A percentile compares a stretch with the other conserved stretches of the same genome.
Conservation (phyloP, 2,888 invertebrate species). For the Drosophila ezoana region DNA sequence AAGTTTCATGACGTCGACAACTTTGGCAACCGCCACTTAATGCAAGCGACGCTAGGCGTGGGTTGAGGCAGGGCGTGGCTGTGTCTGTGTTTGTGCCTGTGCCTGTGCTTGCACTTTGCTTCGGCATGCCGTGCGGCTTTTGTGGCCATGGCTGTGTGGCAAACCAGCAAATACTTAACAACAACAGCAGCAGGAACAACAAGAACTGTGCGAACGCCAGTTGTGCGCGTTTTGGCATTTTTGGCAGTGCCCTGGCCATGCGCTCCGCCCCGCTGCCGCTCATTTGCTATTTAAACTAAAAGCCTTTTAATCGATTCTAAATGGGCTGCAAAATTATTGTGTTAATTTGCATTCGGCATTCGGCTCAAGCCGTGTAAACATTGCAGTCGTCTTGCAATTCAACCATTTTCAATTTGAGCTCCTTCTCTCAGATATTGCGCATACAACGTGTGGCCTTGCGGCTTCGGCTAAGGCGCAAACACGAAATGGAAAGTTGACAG, state of each 20-base stretch:
- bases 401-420: constrained; percentile 1
- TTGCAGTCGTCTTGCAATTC: constrained; percentile 13
- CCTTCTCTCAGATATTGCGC: constrained; percentile 3
- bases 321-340: constrained; percentile 69
- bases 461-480: constrained; percentile 1
- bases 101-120: constrained; percentile 69
- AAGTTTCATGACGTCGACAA: constrained; percentile 75
- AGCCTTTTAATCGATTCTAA: constrained; percentile 77
- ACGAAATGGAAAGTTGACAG: constrained; percentile 30
- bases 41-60: constrained; percentile 58
- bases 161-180: constrained; percentile 63
- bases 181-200: constrained; percentile 18
- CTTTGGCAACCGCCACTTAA: constrained; percentile 76
- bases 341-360: constrained; percentile 42
- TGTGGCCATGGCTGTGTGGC: constrained; percentile 64
- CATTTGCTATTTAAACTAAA: constrained; percentile 58
- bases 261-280: background rate
- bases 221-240: constrained; percentile 47
- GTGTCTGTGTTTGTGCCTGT: constrained; percentile 17
- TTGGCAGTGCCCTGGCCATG: constrained; percentile 9
- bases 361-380: constrained; percentile 29
- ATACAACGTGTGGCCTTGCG: constrained; percentile 22
- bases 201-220: constrained; percentile 28
- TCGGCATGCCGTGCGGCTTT: constrained; percentile 70
- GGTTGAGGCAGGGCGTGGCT: constrained; percentile 15